These are phyloP conservation scores for Chaenocephalus aceratus DNA, from an alignment of 2,113 vertebrate species.

Conservation along the genomic window DNA sequence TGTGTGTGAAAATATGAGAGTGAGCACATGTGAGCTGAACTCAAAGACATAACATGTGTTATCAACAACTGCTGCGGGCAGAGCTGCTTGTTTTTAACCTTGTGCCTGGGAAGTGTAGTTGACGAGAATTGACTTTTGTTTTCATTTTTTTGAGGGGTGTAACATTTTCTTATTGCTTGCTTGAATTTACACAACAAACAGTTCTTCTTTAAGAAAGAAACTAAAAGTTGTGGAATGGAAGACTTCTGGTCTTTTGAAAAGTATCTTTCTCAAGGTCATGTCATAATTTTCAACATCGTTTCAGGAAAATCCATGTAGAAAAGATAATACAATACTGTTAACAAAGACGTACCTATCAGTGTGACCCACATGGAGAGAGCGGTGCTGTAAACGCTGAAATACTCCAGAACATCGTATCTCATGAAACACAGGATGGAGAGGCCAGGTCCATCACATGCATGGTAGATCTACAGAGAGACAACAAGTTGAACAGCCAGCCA, in stretches of 20 bases:
- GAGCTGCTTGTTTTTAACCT: slow-evolving; percentile 8
- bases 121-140: neutral
- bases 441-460: slow-evolving; percentile 90
- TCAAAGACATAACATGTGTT: slow-evolving; percentile 50
- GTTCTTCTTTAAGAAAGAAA: too few relatives aligned
- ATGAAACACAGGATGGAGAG: slow-evolving; percentile 93
- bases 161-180: too few relatives aligned
- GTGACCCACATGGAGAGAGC: slow-evolving; percentile 98
- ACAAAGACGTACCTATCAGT: slow-evolving; percentile 86
- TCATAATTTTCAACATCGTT: neutral
- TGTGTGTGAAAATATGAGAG: neutral
- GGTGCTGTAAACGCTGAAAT: slow-evolving; percentile 94
- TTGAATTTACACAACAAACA: neutral
- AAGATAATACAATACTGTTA: neutral
- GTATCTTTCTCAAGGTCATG: neutral
- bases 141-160: too few relatives aligned
- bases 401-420: slow-evolving; percentile 93
- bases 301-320: neutral
- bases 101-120: neutral
- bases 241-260: neutral
- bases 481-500: neutral
- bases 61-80: slow-evolving; percentile 45
- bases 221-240: neutral
- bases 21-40: slow-evolving; percentile 35
- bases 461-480: slow-evolving; percentile 82